Evolutionary conservation across 2,888 invertebrate genomes (phyloP).

Genomic region (Fragum sueziense): DNA sequence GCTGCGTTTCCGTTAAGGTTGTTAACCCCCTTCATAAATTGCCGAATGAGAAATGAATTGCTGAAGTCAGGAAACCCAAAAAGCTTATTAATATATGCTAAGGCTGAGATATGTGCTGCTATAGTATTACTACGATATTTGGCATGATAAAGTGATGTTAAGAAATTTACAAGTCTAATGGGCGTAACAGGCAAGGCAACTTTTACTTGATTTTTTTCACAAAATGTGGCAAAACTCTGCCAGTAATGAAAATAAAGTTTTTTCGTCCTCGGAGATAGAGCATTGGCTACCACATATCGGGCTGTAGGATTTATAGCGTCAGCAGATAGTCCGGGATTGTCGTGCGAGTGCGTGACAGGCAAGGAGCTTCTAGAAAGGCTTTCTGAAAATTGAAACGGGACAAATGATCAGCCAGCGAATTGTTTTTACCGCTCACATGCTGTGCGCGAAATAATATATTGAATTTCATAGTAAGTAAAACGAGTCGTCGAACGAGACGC

Average conservation of each 20-base stretch:
- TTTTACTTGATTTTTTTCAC: neutral
- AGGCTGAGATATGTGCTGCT: constrained; percentile 4
- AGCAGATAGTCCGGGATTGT: neutral
- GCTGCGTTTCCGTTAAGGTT: neutral
- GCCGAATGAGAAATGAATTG: constrained; percentile 7
- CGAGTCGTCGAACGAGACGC: neutral
- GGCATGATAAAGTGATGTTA: neutral
- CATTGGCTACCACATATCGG: neutral
- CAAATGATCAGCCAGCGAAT: constrained; percentile 4
- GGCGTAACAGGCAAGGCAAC: neutral
- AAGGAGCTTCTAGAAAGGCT: neutral
- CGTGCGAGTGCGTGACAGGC: neutral
- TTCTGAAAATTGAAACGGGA: constrained; percentile 27
- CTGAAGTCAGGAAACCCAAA: constrained; percentile 11
- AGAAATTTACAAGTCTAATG: neutral
- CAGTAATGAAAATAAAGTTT: neutral
- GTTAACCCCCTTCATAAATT: constrained; percentile 19
- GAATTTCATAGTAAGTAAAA: neutral
- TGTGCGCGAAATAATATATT: constrained; percentile 18
- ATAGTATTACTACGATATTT: neutral
- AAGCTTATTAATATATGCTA: constrained; percentile 4
- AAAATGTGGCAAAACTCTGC: neutral
- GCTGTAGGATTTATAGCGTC: neutral
- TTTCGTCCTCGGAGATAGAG: neutral
- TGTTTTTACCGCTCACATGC: neutral